Base-by-base conservation (phyloP, 1,140 invertebrate species). In the Hestina assimilis region DNA sequence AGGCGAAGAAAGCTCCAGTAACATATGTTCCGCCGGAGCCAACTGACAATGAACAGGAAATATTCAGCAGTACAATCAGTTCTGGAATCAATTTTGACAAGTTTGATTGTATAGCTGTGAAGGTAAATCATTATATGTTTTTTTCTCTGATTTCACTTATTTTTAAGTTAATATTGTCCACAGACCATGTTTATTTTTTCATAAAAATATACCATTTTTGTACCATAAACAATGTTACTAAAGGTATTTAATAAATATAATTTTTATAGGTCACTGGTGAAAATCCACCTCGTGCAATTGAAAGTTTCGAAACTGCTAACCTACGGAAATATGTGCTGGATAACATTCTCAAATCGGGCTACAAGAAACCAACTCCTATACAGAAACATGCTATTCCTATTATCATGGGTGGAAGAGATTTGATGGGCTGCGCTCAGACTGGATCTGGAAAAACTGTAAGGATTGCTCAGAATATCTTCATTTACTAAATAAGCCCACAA, bases 401-500 rank as follows among this genome's bases (percentile, higher is more conserved):
- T 9, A 93, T 99, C 28, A 81, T 93, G 73, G 86, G 55, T 0
- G 93, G 93, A 3, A 83, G 96, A 38, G 98, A 99, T 90, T 68
- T 99, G 5, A 99, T 99, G 97, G 97, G 94, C 0, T 99, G 98
- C 83, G 98, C 98, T 0, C 97, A 99, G 87, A 99, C 98, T 28
- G 98, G 98, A 0, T 98, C 97, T 0, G 98, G 98, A 24, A 99
- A 99, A 91, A 98, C 97, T 8, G 86, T 83, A 63, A 77, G 60
- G 64, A 29, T 11, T 15, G 24, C 26, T 38, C 6, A 28, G 28
- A 15, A 4, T 14, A 7, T 29, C 24, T 20, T 14, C 1, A 1
- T 21, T 23, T 35, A 12, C 14, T 9, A 23, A 6, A 35, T 14
- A 31, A 26, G n/a, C n/a, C n/a, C n/a, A n/a, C n/a, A n/a, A n/a